Conservation (phyloP, 2,888 invertebrate genomes). For the Heliconius hortense region DNA sequence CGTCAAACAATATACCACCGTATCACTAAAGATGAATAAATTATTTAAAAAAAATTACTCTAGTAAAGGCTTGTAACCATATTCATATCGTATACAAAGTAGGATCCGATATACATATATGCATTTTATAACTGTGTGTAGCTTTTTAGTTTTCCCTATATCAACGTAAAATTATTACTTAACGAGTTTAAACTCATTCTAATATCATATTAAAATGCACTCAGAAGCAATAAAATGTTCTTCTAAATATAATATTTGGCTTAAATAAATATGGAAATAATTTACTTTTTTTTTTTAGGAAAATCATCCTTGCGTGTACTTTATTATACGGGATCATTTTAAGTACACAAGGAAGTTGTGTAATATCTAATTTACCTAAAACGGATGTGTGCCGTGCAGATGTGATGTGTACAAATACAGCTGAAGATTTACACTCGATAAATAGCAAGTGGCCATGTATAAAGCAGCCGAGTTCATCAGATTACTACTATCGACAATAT, state of each 20-base stretch:
- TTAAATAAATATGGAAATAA: neutral
- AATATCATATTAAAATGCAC: neutral
- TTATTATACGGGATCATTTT: neutral
- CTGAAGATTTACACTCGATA: neutral
- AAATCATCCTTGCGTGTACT: neutral
- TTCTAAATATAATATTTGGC: neutral
- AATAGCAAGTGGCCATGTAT: slow-evolving; percentile 25
- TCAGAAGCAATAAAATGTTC: neutral
- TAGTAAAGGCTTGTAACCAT: no score
- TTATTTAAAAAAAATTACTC: no score
- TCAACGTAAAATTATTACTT: neutral
- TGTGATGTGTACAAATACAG: slow-evolving; percentile 12
- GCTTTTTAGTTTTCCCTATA: no score
- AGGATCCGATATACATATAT: no score
- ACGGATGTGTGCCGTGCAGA: slow-evolving; percentile 15
- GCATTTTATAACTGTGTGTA: no score
- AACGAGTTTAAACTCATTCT: neutral
- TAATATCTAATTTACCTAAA: neutral
- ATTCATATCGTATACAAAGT: no score
- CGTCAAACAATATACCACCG: no score
- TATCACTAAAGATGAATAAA: no score
- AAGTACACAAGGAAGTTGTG: slow-evolving; percentile 13
- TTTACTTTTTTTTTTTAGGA: slow-evolving; percentile 21
- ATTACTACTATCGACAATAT: neutral
- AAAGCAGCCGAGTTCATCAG: neutral